Evolutionary conservation across 2,888 invertebrate genomes (phyloP), one percentile per base, ranked within the genome.

Genomic region (Cantharis rustica): DNA sequence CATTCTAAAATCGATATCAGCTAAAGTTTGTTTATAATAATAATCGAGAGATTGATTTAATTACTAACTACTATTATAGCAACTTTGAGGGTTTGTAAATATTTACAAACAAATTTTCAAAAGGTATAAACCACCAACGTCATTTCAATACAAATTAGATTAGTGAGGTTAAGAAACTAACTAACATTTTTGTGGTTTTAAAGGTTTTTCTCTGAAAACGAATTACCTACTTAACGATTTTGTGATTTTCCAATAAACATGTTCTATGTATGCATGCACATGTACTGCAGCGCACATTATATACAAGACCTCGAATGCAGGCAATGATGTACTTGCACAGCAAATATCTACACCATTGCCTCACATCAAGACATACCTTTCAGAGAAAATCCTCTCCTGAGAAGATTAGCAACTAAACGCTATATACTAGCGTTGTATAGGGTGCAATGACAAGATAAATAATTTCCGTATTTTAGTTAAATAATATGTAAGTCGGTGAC

Each of bases 1-100:
- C 23, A 69, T 71, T 63, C 16, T 23, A 61, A 71, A 69, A 71
- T 75, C 71, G 68, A 75, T 75, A 69, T 15, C 15, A 47, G n/a
- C 13, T n/a, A n/a, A 47, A 5, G n/a, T n/a, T 47, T 47, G 47
- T 47, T 47, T 47, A 47, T 47, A 47, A 47, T 47, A 47, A 47
- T 47, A n/a, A 47, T 47, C n/a, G 47, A n/a, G 3, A 47, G 47
- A 5, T n/a, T 7, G 2, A 47, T 47, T 5, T 9, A n/a, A 47
- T 13, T n/a, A n/a, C 7, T 9, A 47, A n/a, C 47, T 47, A n/a
- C 4, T 31, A 31, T 31, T 13, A 31, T 31, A 5, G 31, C 3
- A n/a, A 31, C 31, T 31, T 31, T 3, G 13, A 31, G 1, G 5
- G 5, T n/a, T 13, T 13, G 13, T 4, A 31, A 31, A n/a, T n/a